These are phyloP conservation scores for Spatula clypeata DNA, from an alignment of 2,797 vertebrate genomes.

Conservation along the genomic window DNA sequence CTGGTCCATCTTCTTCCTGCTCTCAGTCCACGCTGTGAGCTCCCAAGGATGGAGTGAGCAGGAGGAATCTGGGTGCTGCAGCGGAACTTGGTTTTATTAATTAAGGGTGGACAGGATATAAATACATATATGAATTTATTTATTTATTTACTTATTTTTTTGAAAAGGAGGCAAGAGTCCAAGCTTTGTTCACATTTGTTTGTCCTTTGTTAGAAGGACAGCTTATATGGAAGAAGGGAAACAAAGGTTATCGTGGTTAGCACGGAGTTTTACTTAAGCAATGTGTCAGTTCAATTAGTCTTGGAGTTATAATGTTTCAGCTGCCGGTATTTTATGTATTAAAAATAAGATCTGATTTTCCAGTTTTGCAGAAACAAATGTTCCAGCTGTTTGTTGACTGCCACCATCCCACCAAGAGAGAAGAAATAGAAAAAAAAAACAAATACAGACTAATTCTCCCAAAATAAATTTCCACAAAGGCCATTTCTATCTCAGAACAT, in stretches of 20 bases:
- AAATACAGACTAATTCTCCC: background rate
- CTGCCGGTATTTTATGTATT: conserved; percentile 37
- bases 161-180: background rate
- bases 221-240: background rate
- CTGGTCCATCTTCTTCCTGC: background rate
- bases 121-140: no score
- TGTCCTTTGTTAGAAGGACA: background rate
- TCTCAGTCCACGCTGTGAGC: background rate
- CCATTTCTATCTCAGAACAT: background rate
- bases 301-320: background rate
- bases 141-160: no score
- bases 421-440: background rate
- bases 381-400: conserved; percentile 33
- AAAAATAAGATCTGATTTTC: conserved; percentile 56
- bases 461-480: background rate
- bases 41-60: background rate
- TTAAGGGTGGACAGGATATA: no score
- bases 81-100: background rate
- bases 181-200: background rate
- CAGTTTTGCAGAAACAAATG: conserved; percentile 44
- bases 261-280: conserved; percentile 12
- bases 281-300: conserved; percentile 23
- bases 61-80: background rate
- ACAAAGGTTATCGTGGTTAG: background rate
- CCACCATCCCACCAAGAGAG: background rate